Base-by-base conservation (phyloP, 1,140 invertebrate species). In the Paralvinella palmiformis region DNA sequence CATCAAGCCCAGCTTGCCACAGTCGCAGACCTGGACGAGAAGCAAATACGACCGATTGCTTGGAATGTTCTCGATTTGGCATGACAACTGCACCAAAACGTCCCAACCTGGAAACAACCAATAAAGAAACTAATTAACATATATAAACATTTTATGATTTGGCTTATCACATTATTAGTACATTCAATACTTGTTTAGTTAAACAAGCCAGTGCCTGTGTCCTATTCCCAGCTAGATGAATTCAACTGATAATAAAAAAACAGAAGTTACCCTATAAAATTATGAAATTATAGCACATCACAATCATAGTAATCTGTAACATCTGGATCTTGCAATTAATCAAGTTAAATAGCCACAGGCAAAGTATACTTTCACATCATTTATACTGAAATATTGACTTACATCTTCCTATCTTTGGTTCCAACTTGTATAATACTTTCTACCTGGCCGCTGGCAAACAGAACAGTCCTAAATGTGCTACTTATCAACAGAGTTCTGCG, bases 361-460 rank as follows among this genome's bases (percentile, higher is more conserved):
- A 44, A 44, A 44, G n/a, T 44, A 44, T n/a, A 44, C n/a, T 10
- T 7, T 7, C 37, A 10, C 7, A 41, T 7, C 7, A 41, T n/a
- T 10, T 41, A 10, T 41, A 41, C 33, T n/a, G 55, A 31, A 7
- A 27, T 17, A 41, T n/a, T 56, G 31, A 72, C 81, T 80, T 78
- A 91, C 89, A 84, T 85, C 84, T 92, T 92, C 68, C 91, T 84
- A 78, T 93, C 91, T 77, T 90, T 89, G 72, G 88, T 88, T 27
- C 91, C 92, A 68, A 94, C 85, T 83, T 94, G 90, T 36, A 80
- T 85, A 2, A 91, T 85, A 70, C 84, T 85, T 83, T 86, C 88
- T 73, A 85, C 79, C 17, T 81, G 75, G 75, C 86, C 45, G 1
- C 75, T 72, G 20, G 72, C 83, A 70, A 89, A 91, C n/a, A 93